phyloP scores from a whole-genome alignment of 2,888 invertebrate species.

The Deilephila elpenor region DNA sequence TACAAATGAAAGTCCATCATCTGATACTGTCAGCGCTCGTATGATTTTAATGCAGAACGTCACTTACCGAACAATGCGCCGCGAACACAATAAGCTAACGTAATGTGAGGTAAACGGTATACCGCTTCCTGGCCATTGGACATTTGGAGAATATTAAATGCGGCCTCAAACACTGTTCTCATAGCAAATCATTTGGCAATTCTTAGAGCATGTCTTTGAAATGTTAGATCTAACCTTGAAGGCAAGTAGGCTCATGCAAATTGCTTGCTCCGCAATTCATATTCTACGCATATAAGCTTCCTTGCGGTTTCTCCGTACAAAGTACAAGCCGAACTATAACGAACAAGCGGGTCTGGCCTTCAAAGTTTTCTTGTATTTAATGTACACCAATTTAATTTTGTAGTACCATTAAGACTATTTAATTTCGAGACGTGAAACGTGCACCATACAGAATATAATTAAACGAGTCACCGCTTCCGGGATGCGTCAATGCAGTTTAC shows the following conservation, averaged over 20 bases:
- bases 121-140: conserved; percentile 64
- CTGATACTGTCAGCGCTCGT: conserved; percentile 46
- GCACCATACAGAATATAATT: neutral
- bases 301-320: neutral
- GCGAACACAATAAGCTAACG: conserved; percentile 71
- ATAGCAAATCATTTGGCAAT: conserved; percentile 33
- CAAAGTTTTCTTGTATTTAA: conserved; percentile 2
- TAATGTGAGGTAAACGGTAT: conserved; percentile 76
- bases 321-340: neutral
- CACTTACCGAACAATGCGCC: conserved; percentile 66
- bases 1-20: conserved; percentile 41
- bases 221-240: neutral
- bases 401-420: neutral
- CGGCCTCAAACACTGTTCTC: conserved; percentile 54
- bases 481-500: conserved; percentile 5
- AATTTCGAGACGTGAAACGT: neutral
- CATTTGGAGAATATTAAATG: conserved; percentile 68
- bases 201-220: neutral
- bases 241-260: neutral
- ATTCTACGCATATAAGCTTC: conserved; percentile 1
- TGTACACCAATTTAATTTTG: too few relatives aligned
- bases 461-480: conserved; percentile 9
- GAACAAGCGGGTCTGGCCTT: conserved; percentile 5
- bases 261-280: neutral
- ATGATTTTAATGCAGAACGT: conserved; percentile 66